Base-by-base conservation (phyloP, 1,140 invertebrate species). In the Drosophila lini region DNA sequence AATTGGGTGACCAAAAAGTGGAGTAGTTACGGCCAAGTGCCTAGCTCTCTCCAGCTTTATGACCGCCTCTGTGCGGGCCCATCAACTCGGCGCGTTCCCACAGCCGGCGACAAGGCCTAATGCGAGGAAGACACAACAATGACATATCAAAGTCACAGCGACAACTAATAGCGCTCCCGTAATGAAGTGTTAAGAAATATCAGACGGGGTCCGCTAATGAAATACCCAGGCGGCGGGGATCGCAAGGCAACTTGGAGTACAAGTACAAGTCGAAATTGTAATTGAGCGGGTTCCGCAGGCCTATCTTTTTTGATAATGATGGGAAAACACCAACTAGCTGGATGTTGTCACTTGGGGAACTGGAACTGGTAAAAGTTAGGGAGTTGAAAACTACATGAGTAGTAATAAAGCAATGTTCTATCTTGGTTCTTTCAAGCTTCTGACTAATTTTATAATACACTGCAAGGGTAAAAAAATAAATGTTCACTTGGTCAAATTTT, bases 101-200 rank as follows among this genome's bases (percentile, higher is more conserved):
- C 62, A 36, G 36, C 55, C 74, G 74, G 64, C 71, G 83, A 80
- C 80, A 69, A 61, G 53, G 55, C 28, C 52, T 67, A 84, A 57
- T 41, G 53, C 52, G 57, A 61, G 40, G 64, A 52, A 59, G 74
- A 70, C 81, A 74, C 61, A 70, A 81, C 81, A 85, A 85, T 80
- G 73, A 48, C 83, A 67, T 88, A 88, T 86, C 83, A 79, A 53
- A 85, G 82, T 81, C 78, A 75, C 64, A 40, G 64, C 63, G 68
- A 61, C 78, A 57, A 78, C 79, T 86, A 86, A 86, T 86, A 79
- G 70, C 52, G 50, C 60, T 65, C 40, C 59, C 76, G 47, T 80
- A 86, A 86, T 86, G 68, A 89, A 86, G 76, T 83, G 84, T 78
- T 88, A 75, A 63, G 76, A 69, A 69, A 73, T 79, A 81, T 77